These are phyloP conservation scores for Gadus chalcogrammus DNA, from an alignment of 2,113 vertebrate genomes.

Conservation along the genomic window DNA sequence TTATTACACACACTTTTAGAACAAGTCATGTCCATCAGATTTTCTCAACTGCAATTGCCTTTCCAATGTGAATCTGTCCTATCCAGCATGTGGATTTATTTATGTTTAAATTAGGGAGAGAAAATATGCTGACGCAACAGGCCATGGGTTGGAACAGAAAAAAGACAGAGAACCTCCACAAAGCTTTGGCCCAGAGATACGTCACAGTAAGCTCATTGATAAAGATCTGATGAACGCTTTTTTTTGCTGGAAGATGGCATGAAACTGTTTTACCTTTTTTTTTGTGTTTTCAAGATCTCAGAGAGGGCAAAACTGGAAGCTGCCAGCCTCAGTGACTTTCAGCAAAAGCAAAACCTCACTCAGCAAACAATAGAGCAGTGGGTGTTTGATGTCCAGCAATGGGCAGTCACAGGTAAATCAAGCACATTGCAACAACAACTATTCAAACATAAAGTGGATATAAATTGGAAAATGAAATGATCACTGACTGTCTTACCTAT, in stretches of 20 bases:
- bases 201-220: background rate
- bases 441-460: background rate
- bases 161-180: background rate
- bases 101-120: slow-evolving; percentile 4
- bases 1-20: too few relatives aligned
- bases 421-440: background rate
- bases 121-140: background rate
- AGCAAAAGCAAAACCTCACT: background rate
- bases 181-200: background rate
- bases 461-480: background rate
- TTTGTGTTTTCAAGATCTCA: background rate
- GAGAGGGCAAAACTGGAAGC: slow-evolving; percentile 2
- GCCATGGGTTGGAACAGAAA: background rate
- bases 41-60: background rate
- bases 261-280: background rate
- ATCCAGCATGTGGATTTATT: background rate
- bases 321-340: background rate
- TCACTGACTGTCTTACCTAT: background rate
- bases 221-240: background rate
- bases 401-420: too few relatives aligned
- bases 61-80: background rate
- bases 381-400: too few relatives aligned
- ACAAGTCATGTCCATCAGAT: background rate
- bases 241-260: background rate
- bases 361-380: background rate